Evolutionary conservation across 2,113 vertebrate genomes (phyloP).

Genomic region (Greenwoodochromis staneri): DNA sequence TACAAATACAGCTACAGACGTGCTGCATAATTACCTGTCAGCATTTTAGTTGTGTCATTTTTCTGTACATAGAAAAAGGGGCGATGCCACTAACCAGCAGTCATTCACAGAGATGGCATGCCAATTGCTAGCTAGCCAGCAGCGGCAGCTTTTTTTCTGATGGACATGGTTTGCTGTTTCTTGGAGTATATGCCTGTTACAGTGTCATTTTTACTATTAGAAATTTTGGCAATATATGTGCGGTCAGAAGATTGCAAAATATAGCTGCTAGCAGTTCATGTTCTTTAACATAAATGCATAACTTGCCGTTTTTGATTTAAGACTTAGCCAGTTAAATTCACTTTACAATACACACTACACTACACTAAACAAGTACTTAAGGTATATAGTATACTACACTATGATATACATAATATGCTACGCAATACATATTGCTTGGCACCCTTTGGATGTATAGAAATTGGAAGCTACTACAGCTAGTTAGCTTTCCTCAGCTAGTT

Average conservation of each 20-base stretch:
- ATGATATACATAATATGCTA: not conserved
- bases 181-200: not conserved
- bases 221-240: not conserved
- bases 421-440: not conserved
- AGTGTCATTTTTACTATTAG: accelerated
- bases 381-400: not conserved
- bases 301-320: not conserved
- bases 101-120: not conserved
- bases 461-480: not conserved
- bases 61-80: not conserved
- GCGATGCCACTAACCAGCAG: not conserved
- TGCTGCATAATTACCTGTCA: not conserved
- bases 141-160: not conserved
- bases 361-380: not conserved
- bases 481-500: not conserved
- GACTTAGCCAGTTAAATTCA: not conserved
- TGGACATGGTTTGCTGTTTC: not conserved
- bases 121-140: not conserved
- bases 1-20: not conserved
- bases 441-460: not conserved
- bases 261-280: not conserved
- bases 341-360: not conserved
- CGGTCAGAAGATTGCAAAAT: not conserved
- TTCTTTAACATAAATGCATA: not conserved
- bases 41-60: accelerated